A percentile compares a stretch with the other conserved stretches of the same genome.
phyloP scores from a whole-genome alignment of 2,888 invertebrate species.

The Bombylius discolor region DNA sequence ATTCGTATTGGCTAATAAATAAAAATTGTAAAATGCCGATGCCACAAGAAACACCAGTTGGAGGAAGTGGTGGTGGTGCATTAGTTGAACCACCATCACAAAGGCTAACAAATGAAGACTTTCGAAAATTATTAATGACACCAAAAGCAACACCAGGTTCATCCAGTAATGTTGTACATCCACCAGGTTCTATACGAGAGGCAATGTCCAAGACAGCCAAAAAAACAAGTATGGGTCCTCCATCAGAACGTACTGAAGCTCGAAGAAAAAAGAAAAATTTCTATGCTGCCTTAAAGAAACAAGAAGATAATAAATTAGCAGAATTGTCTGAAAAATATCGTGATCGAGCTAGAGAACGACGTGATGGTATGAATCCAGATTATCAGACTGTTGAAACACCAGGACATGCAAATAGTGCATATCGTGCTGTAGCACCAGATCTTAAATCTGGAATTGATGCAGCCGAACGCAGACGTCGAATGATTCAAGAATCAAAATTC shows the following conservation, averaged over 20 bases:
- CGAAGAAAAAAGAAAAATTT: constrained; percentile 88
- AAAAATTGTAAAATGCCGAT: not conserved
- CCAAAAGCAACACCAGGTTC: constrained; percentile 61
- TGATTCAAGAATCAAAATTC: constrained; percentile 98
- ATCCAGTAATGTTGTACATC: constrained; percentile 22
- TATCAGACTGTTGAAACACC: constrained; percentile 71
- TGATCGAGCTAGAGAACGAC: constrained; percentile 78
- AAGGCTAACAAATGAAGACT: constrained; percentile 91
- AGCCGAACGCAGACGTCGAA: constrained; percentile 84
- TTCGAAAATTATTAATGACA: constrained; percentile 89
- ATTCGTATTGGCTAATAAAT: no score
- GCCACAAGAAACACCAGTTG: not conserved
- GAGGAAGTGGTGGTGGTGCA: not conserved
- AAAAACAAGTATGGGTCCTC: constrained; percentile 33
- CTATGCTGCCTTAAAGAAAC: constrained; percentile 86
- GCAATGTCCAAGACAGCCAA: constrained; percentile 46
- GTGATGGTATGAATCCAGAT: constrained; percentile 74
- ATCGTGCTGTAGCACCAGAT: constrained; percentile 90
- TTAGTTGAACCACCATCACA: constrained; percentile 47
- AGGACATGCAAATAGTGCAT: constrained; percentile 33
- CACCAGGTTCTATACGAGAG: constrained; percentile 50
- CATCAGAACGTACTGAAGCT: constrained; percentile 62
- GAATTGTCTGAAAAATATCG: constrained; percentile 89
- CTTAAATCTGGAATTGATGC: constrained; percentile 87
- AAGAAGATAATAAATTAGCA: constrained; percentile 88